Evolutionary conservation across 2,888 invertebrate genomes (phyloP).

Genomic region (Lasius fuliginosus): DNA sequence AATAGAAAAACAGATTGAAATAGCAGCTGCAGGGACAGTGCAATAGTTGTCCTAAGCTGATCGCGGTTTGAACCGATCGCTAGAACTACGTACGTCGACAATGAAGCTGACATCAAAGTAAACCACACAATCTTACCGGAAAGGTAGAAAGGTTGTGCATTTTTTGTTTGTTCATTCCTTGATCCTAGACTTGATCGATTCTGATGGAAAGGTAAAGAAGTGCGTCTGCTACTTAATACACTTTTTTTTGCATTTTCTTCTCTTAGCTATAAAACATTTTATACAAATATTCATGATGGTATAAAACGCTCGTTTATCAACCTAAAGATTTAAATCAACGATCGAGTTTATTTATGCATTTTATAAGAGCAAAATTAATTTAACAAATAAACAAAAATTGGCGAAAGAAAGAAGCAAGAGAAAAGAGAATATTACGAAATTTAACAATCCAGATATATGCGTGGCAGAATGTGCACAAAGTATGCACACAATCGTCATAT

Average conservation of each 20-base stretch:
- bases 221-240: background rate
- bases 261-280: background rate
- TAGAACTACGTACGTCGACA: constrained; percentile 62
- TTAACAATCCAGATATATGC: constrained; percentile 32
- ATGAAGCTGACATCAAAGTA: constrained; percentile 59
- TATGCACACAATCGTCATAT: constrained; percentile 19
- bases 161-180: constrained; percentile 71
- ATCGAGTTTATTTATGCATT: background rate
- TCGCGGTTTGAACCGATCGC: constrained; percentile 71
- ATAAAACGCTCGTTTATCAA: background rate
- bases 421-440: constrained; percentile 10
- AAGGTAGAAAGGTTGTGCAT: constrained; percentile 13
- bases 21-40: constrained; percentile 47
- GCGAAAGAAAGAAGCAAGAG: background rate
- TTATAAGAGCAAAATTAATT: background rate
- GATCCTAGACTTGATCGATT: constrained; percentile 75
- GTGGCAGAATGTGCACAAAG: constrained; percentile 10
- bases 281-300: background rate
- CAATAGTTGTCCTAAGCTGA: constrained; percentile 73
- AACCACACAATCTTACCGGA: constrained; percentile 61
- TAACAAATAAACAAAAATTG: background rate
- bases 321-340: background rate
- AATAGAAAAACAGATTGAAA: constrained; percentile 60
- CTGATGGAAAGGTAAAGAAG: constrained; percentile 67
- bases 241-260: background rate